phyloP scores from a whole-genome alignment of 2,113 vertebrate genomes.

The Motacilla tschutschensis region DNA sequence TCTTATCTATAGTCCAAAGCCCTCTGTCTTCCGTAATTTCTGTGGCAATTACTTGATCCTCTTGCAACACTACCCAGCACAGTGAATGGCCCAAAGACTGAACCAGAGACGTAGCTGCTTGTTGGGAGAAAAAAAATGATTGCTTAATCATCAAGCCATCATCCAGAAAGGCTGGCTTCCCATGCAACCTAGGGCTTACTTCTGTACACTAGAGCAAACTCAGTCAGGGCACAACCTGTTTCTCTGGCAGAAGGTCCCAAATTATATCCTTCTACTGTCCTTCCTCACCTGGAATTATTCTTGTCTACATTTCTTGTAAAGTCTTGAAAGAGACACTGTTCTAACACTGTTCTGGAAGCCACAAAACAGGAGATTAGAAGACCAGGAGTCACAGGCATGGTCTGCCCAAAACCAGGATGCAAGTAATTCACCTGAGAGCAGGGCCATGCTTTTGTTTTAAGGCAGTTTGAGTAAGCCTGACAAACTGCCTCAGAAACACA shows the following conservation, averaged over 20 bases:
- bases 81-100: not conserved
- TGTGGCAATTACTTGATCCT: not conserved
- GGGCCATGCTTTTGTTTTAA: not conserved
- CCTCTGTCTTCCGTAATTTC: not conserved
- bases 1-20: not conserved
- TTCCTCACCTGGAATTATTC: not conserved
- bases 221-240: not conserved
- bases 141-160: not conserved
- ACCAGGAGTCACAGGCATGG: not conserved
- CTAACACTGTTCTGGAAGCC: not conserved
- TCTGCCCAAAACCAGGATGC: not conserved
- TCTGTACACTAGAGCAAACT: not conserved
- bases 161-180: not conserved
- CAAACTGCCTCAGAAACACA: not conserved
- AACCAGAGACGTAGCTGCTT: not conserved
- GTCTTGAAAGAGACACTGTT: not conserved
- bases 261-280: rapidly evolving
- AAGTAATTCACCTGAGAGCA: not conserved
- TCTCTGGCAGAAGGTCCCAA: not conserved
- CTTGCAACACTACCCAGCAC: not conserved
- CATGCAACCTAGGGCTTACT: not conserved
- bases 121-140: not conserved
- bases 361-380: not conserved
- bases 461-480: not conserved
- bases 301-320: not conserved